Percentiles rank a stretch among this genome's conserved stretches.
phyloP scores from a whole-genome alignment of 1,140 invertebrate genomes.

The Hyphantria cunea region DNA sequence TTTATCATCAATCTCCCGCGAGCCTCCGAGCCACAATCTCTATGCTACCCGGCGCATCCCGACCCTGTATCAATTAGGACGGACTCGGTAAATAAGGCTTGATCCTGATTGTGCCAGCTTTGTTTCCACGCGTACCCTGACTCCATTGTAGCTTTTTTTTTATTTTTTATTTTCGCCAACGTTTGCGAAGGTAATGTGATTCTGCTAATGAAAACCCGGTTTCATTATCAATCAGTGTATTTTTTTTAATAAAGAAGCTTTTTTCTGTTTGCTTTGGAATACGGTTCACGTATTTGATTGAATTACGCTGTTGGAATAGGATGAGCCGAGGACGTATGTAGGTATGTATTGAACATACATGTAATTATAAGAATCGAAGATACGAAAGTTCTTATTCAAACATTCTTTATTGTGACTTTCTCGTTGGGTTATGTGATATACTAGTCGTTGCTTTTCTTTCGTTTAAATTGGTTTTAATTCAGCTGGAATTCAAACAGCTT shows the following conservation, averaged over 20 bases:
- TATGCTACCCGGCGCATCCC: constrained; percentile 35
- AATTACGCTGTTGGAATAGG: background rate
- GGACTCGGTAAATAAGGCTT: constrained; percentile 53
- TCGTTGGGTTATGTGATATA: too few relatives aligned
- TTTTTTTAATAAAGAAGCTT: constrained; percentile 16
- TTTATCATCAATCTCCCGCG: constrained; percentile 24
- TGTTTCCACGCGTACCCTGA: constrained; percentile 39
- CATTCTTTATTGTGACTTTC: too few relatives aligned
- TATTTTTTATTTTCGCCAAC: constrained; percentile 26
- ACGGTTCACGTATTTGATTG: constrained; percentile 7
- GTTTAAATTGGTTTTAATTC: too few relatives aligned
- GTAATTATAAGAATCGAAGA: too few relatives aligned
- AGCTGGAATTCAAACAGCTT: too few relatives aligned
- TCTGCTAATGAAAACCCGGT: constrained; percentile 20
- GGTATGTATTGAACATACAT: too few relatives aligned
- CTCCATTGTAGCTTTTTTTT: constrained; percentile 28
- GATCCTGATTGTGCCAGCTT: constrained; percentile 50
- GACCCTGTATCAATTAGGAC: constrained; percentile 55
- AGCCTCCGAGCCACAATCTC: constrained; percentile 23
- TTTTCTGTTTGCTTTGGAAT: constrained; percentile 14
- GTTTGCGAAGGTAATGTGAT: constrained; percentile 26
- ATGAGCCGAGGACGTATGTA: too few relatives aligned
- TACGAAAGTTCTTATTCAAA: too few relatives aligned
- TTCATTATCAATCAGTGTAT: constrained; percentile 27
- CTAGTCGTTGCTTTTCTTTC: too few relatives aligned